Base-by-base conservation (phyloP, 1,140 invertebrate genomes). In the Mercenaria mercenaria region DNA sequence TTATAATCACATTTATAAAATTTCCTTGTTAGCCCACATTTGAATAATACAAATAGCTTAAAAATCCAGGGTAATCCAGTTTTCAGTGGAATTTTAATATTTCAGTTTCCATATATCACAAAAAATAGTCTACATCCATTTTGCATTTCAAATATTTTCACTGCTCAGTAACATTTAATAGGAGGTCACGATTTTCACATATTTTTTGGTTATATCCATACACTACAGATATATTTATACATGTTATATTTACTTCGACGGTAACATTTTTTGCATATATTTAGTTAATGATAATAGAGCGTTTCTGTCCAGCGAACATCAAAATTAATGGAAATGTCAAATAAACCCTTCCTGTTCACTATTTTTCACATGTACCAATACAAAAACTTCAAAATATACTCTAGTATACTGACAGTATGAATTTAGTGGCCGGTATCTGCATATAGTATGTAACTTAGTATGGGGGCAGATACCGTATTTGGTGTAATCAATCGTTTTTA, bases 291-390 rank as follows among this genome's bases (percentile, higher is more conserved):
- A 39, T 72, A 72, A 72, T 72, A 34, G 67, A 72, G 18, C 37
- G 18, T 41, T 72, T 15, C 18, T 39, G 67, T 72, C 67, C 32
- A 1, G 13, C 67, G 11, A 59, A 72, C 67, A 39, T 20, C 4
- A 18, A 39, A 39, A 72, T 72, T 72, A 72, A 72, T 72, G 67
- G 67, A 72, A 72, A 72, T 39, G 67, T 72, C 67, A 72, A 39
- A 72, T 39, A 72, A 29, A 20, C 3, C 34, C 1, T 39, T 72
- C 32, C 11, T 39, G 34, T 72, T n/a, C 67, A 72, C 29, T n/a
- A 32, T 37, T 37, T 72, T 72, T 72, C 20, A 32, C 37, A 32
- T 72, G 67, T 4, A 37, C 67, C 67, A 39, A 72, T 72, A 72
- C 11, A 72, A 37, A 72, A 39, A 37, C 59, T 64, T 6, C 59